Percentiles rank a stretch among this genome's conserved stretches.
Conservation (phyloP, 2,888 invertebrate genomes). For the Hyppa rectilinea region DNA sequence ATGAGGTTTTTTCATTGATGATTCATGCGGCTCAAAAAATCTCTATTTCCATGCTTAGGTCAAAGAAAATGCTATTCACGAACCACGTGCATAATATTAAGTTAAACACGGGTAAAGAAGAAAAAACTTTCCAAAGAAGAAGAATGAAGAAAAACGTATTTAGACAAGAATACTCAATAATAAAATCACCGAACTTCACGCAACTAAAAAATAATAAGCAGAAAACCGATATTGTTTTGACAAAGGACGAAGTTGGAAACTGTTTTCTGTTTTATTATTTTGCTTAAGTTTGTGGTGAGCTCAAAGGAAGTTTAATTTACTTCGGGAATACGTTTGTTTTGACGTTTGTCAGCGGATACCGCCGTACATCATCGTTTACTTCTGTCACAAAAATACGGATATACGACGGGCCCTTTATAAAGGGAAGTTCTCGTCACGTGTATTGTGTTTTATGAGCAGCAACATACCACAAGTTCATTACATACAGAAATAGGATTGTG, state of each 20-base stretch:
- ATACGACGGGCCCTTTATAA: constrained; percentile 32
- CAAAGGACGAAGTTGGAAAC: constrained; percentile 47
- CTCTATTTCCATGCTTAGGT: too few species aligned
- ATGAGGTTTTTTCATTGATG: too few species aligned
- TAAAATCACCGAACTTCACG: constrained; percentile 50
- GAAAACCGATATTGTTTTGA: constrained; percentile 55
- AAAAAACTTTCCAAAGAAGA: constrained; percentile 17
- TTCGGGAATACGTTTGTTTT: constrained; percentile 43
- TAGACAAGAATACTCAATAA: constrained; percentile 36
- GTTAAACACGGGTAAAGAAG: constrained; percentile 13
- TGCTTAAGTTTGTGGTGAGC: constrained; percentile 50
- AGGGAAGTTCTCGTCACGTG: not conserved
- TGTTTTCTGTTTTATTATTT: constrained; percentile 54
- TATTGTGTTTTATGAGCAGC: constrained; percentile 27
- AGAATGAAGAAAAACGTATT: constrained; percentile 14
- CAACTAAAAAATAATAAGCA: constrained; percentile 52
- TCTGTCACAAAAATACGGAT: constrained; percentile 43
- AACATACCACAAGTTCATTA: not conserved
- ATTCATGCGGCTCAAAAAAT: too few species aligned
- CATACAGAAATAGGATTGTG: not conserved
- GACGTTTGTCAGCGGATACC: constrained; percentile 30
- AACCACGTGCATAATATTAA: not conserved
- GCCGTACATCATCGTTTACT: constrained; percentile 56
- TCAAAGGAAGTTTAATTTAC: constrained; percentile 57
- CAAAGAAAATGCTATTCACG: not conserved